Evolutionary conservation across 2,888 invertebrate species (phyloP).

Genomic region (Sycophila texana): DNA sequence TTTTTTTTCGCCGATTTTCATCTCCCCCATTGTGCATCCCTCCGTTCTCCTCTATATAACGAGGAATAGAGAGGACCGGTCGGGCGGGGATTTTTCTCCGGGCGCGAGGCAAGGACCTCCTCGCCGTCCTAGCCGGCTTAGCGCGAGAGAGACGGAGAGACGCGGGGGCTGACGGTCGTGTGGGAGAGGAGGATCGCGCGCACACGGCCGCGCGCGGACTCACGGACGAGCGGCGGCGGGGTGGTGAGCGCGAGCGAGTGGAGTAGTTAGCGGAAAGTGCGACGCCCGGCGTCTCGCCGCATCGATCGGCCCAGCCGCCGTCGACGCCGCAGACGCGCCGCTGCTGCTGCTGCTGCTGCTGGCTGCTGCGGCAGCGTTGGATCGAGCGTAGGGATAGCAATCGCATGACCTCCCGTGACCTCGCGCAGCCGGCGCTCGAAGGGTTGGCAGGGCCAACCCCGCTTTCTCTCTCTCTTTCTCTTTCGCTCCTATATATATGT

Average conservation of each 20-base stretch:
- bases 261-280: slow-evolving; percentile 65
- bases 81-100: slow-evolving; percentile 8
- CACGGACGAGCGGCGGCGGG: background rate
- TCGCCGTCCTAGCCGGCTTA: background rate
- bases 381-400: slow-evolving; percentile 60
- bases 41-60: background rate
- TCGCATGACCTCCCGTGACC: slow-evolving; percentile 66
- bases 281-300: slow-evolving; percentile 75
- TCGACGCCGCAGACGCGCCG: slow-evolving; percentile 54
- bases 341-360: slow-evolving; percentile 56
- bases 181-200: too few species aligned
- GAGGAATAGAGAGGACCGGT: background rate
- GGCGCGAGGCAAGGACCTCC: slow-evolving; percentile 15
- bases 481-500: background rate
- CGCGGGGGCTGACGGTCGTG: too few species aligned
- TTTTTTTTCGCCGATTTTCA: slow-evolving; percentile 7
- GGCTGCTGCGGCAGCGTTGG: slow-evolving; percentile 50
- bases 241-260: background rate
- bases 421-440: slow-evolving; percentile 46
- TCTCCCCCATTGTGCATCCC: background rate
- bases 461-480: slow-evolving; percentile 33
- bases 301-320: slow-evolving; percentile 70
- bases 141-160: background rate
- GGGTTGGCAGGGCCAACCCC: slow-evolving; percentile 57
- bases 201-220: background rate